A percentile compares a stretch with the other conserved stretches of the same genome.
phyloP scores from a whole-genome alignment of 2,888 invertebrate species.

The Mechanitis messenoides region DNA sequence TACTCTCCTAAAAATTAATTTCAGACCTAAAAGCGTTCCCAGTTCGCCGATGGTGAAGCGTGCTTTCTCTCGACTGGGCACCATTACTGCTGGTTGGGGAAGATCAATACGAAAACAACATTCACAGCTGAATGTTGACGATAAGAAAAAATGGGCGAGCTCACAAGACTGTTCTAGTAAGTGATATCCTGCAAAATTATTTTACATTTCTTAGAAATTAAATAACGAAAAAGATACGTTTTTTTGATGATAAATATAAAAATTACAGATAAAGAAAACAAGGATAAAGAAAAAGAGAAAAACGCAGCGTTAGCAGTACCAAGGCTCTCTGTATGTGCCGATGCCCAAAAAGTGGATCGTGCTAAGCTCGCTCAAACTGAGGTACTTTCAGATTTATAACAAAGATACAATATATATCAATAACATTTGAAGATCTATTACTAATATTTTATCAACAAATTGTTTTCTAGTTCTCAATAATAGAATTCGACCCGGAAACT shows the following conservation, averaged over 20 bases:
- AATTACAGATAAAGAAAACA: constrained; percentile 84
- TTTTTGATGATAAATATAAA: background rate
- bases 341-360: constrained; percentile 94
- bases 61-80: constrained; percentile 92
- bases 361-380: constrained; percentile 95
- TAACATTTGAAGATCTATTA: constrained; percentile 6
- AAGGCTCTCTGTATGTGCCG: constrained; percentile 92
- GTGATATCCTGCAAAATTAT: constrained; percentile 33
- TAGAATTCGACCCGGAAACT: constrained; percentile 96
- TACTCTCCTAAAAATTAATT: constrained; percentile 29
- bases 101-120: constrained; percentile 90
- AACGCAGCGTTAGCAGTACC: constrained; percentile 88
- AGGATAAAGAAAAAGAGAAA: constrained; percentile 88
- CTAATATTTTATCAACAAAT: constrained; percentile 16
- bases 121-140: constrained; percentile 87
- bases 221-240: background rate
- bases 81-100: constrained; percentile 94
- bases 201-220: too few relatives aligned
- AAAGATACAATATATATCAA: constrained; percentile 1
- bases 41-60: constrained; percentile 96
- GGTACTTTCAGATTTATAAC: constrained; percentile 53
- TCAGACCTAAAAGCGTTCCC: constrained; percentile 93
- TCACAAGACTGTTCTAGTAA: constrained; percentile 95
- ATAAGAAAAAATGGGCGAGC: constrained; percentile 94
- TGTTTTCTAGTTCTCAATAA: constrained; percentile 88